These are phyloP conservation scores for Nannobrachium achirus DNA, from an alignment of 2,113 vertebrate species.

Conservation along the genomic window DNA sequence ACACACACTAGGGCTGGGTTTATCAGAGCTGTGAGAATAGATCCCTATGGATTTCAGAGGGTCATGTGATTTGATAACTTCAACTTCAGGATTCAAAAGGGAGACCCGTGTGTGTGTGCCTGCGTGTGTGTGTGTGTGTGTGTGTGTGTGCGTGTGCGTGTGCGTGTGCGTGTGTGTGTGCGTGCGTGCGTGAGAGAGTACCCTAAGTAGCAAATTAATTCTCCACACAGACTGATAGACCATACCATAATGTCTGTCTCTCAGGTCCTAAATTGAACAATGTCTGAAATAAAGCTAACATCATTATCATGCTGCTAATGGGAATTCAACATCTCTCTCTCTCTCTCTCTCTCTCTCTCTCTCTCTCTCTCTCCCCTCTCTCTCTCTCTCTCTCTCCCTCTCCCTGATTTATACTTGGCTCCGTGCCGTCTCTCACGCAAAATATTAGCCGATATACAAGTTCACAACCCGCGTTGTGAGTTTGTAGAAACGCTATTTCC, in stretches of 20 bases:
- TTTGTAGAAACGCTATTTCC: no score
- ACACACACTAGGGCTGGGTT: constrained; percentile 27
- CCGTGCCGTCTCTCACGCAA: no score
- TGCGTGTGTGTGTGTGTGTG: constrained; percentile 8
- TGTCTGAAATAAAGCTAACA: constrained; percentile 92
- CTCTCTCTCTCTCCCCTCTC: neutral
- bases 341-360: constrained; percentile 79
- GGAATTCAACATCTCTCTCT: constrained; percentile 88
- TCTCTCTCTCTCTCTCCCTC: neutral
- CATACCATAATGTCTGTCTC: constrained; percentile 90
- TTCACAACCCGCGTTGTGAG: no score
- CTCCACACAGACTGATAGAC: constrained; percentile 90
- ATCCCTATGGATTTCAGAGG: constrained; percentile 85
- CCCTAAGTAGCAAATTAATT: constrained; percentile 88
- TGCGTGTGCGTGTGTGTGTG: constrained; percentile 11
- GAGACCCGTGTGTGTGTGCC: constrained; percentile 58
- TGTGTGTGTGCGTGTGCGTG: constrained; percentile 11
- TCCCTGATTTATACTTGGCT: neutral
- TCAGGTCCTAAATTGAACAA: constrained; percentile 92
- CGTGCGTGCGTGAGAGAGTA: constrained; percentile 65
- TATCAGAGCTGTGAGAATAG: constrained; percentile 83
- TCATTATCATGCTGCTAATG: constrained; percentile 94
- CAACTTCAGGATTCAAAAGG: constrained; percentile 85
- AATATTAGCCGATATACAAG: no score
- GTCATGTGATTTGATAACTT: constrained; percentile 93